A percentile compares a stretch with the other conserved stretches of the same genome.
phyloP scores from a whole-genome alignment of 37 sponge, comb jelly and placozoan species.

The Cladorhizidae sp. region DNA sequence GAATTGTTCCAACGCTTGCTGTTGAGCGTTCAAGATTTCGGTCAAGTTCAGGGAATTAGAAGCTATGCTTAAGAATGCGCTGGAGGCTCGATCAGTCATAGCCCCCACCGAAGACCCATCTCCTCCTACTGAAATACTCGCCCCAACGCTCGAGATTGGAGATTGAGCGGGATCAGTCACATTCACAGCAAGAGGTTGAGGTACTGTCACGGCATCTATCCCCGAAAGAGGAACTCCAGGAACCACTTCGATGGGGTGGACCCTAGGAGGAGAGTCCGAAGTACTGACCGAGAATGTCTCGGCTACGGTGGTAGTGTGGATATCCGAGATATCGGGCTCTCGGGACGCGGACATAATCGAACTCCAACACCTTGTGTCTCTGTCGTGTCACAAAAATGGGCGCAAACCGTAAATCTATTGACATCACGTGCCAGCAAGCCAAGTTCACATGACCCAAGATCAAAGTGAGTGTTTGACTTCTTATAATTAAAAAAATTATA shows the following conservation, averaged over 20 bases:
- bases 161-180: constrained; percentile 20
- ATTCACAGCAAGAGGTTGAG: constrained; percentile 11
- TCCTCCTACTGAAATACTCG: constrained; percentile 46
- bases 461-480: no score
- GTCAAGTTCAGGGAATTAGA: constrained; percentile 73
- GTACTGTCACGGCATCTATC: not conserved
- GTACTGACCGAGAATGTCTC: constrained; percentile 56
- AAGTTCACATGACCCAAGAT: no score
- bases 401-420: not conserved
- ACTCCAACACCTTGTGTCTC: not conserved
- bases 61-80: constrained; percentile 71
- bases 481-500: no score
- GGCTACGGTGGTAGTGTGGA: constrained; percentile 47
- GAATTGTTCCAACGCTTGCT: constrained; percentile 86
- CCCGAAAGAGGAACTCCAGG: constrained; percentile 9
- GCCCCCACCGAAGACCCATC: constrained; percentile 13
- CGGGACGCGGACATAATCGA: constrained; percentile 62
- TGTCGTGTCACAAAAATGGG: constrained; percentile 38
- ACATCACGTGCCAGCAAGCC: not conserved
- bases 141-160: constrained; percentile 43
- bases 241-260: constrained; percentile 3
- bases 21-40: constrained; percentile 85
- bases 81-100: constrained; percentile 51
- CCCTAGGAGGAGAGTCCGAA: constrained; percentile 3
- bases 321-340: constrained; percentile 51